Conservation (phyloP, 2,888 invertebrate genomes). For the Kuschelorhynchus macadamiae region DNA sequence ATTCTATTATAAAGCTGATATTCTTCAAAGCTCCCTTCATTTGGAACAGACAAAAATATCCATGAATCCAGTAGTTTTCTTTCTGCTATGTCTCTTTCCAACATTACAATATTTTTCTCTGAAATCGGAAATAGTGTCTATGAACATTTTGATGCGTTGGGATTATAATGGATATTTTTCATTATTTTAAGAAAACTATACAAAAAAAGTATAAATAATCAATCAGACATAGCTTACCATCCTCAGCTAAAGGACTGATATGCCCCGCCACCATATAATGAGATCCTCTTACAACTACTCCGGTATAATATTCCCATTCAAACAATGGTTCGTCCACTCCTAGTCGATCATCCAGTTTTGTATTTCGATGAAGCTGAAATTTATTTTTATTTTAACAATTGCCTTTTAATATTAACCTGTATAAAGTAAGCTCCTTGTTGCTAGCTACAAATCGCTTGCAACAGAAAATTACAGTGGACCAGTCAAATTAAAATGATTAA, state of each 20-base stretch:
- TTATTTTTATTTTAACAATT: constrained; percentile 8
- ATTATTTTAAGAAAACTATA: no score
- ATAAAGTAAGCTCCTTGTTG: no score
- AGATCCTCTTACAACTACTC: constrained; percentile 77
- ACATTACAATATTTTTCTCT: constrained; percentile 61
- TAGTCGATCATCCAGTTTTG: constrained; percentile 88
- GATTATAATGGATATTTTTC: no score
- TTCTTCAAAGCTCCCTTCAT: constrained; percentile 24
- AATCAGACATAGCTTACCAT: neutral
- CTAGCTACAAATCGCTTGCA: no score
- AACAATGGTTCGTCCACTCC: constrained; percentile 93
- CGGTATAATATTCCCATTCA: constrained; percentile 79
- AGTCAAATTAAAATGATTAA: no score
- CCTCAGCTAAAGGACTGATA: constrained; percentile 8
- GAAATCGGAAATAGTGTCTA: constrained; percentile 40
- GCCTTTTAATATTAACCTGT: no score
- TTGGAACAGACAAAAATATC: constrained; percentile 68
- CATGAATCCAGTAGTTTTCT: constrained; percentile 73
- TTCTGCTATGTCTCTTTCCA: constrained; percentile 68
- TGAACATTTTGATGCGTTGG: no score
- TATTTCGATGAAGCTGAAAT: constrained; percentile 81
- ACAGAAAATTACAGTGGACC: no score
- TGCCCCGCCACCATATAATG: constrained; percentile 49
- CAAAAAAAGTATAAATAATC: no score
- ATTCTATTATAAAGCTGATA: constrained; percentile 18